phyloP scores from a whole-genome alignment of 2,888 invertebrate genomes.

The Meandrusa payeni region DNA sequence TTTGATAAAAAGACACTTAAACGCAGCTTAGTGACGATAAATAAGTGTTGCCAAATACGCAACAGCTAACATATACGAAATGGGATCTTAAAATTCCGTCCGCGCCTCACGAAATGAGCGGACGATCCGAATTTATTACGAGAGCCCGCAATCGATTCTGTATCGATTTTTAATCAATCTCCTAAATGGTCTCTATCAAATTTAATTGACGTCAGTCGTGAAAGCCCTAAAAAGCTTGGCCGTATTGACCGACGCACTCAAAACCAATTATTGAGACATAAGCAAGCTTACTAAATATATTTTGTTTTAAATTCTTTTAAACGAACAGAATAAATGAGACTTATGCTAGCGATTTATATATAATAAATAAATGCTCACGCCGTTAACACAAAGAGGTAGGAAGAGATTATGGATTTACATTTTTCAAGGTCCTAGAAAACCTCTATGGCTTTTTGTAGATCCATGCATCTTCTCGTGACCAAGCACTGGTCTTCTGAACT shows the following conservation, averaged over 20 bases:
- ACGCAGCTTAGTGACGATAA: conserved; percentile 5
- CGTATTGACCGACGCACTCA: conserved; percentile 30
- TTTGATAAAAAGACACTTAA: no score
- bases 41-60: conserved; percentile 13
- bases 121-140: conserved; percentile 44
- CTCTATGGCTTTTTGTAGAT: no score
- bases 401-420: no score
- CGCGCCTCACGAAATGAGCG: conserved; percentile 23
- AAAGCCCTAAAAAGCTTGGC: conserved; percentile 46
- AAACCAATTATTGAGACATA: conserved; percentile 39
- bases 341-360: no score
- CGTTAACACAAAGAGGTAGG: no score
- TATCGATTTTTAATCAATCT: conserved; percentile 70
- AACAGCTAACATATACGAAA: conserved; percentile 1
- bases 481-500: no score
- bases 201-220: conserved; percentile 68
- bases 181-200: conserved; percentile 64
- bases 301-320: conserved; percentile 19
- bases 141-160: conserved; percentile 46
- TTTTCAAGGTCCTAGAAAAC: no score
- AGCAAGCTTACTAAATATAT: conserved; percentile 37
- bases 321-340: no score
- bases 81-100: conserved; percentile 23
- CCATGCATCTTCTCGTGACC: no score
- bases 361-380: no score